A percentile compares a stretch with the other conserved stretches of the same genome.
Conservation (phyloP, 2,797 vertebrate species). For the Bradypodion ventrale region DNA sequence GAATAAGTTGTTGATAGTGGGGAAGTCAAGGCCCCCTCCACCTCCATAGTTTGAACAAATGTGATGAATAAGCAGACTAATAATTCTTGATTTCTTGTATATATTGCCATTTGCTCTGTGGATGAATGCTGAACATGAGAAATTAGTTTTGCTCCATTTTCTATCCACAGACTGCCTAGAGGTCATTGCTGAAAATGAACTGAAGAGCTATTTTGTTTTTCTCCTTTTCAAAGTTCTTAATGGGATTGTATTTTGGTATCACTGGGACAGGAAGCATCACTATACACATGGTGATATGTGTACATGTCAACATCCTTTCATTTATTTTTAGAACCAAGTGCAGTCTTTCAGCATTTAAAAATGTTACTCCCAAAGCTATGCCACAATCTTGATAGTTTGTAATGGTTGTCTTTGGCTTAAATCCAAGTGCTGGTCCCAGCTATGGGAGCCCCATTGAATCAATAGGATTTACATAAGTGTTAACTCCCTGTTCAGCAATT, state of each 20-base stretch:
- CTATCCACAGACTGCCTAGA: background rate
- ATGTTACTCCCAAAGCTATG: background rate
- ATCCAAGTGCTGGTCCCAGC: background rate
- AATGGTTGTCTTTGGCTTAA: background rate
- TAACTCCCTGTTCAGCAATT: too few relatives aligned
- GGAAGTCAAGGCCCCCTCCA: background rate
- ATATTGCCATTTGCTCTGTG: background rate
- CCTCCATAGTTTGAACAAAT: background rate
- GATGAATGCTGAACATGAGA: background rate
- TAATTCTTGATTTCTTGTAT: background rate
- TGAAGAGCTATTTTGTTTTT: background rate
- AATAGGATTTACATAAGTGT: too few relatives aligned
- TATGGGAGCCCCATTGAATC: too few relatives aligned
- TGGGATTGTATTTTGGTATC: background rate
- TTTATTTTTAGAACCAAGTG: constrained; percentile 8
- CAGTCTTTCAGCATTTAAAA: background rate
- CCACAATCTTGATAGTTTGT: background rate
- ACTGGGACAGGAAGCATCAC: background rate
- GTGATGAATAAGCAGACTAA: background rate
- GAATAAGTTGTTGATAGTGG: too few relatives aligned
- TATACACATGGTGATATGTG: background rate
- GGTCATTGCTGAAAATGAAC: background rate
- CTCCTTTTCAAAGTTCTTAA: background rate
- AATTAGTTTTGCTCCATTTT: background rate
- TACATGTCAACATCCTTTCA: background rate